phyloP scores from a whole-genome alignment of 1,140 invertebrate genomes.

The Sarcophaga peregrina region DNA sequence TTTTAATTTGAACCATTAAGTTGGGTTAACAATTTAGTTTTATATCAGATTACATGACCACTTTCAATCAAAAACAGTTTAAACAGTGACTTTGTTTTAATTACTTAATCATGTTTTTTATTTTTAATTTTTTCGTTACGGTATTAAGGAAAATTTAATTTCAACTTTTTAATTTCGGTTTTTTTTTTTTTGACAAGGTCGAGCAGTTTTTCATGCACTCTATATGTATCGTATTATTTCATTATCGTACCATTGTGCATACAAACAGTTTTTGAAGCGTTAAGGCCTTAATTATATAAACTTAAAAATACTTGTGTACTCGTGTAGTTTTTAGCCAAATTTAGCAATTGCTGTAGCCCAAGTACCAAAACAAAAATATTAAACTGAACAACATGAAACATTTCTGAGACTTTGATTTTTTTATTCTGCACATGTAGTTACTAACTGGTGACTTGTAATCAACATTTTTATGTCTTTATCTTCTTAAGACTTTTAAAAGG shows the following conservation, averaged over 20 bases:
- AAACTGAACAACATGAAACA: not conserved
- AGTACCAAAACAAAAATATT: not conserved
- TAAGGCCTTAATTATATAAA: constrained; percentile 10
- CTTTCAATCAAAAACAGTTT: not conserved
- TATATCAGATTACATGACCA: not conserved
- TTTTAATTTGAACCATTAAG: too few species aligned
- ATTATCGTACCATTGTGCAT: constrained; percentile 9
- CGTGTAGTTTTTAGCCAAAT: not conserved
- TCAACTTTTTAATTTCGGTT: not conserved
- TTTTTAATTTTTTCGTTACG: not conserved
- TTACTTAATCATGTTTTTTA: not conserved
- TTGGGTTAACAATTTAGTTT: too few species aligned
- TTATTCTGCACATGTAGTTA: constrained; percentile 6
- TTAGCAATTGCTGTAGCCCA: not conserved
- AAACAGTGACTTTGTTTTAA: not conserved
- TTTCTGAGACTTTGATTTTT: not conserved
- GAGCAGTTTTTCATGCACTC: not conserved
- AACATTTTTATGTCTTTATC: too few species aligned
- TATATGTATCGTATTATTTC: not conserved
- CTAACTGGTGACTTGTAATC: not conserved
- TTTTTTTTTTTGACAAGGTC: not conserved
- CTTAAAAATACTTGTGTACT: not conserved
- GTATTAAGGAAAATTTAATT: not conserved
- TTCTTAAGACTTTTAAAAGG: too few species aligned
- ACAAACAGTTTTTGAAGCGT: constrained; percentile 1